Conservation (phyloP, 2,888 invertebrate genomes). For the Deroplatys truncata region DNA sequence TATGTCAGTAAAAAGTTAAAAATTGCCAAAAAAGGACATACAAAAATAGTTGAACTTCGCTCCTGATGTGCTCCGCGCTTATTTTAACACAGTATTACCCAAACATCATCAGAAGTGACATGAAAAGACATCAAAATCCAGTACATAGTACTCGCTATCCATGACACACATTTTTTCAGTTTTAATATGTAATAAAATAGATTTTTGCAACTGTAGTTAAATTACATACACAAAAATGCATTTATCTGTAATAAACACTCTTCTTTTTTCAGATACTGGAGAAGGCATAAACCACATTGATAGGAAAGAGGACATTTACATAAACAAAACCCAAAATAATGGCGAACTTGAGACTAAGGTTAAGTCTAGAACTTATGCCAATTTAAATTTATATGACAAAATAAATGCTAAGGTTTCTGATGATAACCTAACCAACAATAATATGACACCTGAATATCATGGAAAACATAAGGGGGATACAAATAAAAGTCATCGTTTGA, state of each 20-base stretch:
- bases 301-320: background rate
- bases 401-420: background rate
- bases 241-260: background rate
- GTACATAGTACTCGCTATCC: too few relatives aligned
- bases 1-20: too few relatives aligned
- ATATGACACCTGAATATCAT: background rate
- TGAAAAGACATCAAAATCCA: too few relatives aligned
- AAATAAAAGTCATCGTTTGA: background rate
- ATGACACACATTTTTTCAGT: too few relatives aligned
- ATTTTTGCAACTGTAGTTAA: background rate
- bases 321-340: background rate
- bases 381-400: background rate
- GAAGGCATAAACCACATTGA: background rate
- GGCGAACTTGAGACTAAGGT: background rate
- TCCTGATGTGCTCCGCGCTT: too few relatives aligned
- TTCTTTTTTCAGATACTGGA: background rate
- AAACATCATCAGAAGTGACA: too few relatives aligned
- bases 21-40: too few relatives aligned
- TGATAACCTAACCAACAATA: background rate
- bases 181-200: too few relatives aligned
- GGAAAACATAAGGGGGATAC: background rate
- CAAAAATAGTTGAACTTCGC: too few relatives aligned
- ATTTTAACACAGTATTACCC: too few relatives aligned
- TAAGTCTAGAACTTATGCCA: background rate
- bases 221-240: background rate